Base-by-base conservation (phyloP, 1,140 invertebrate species). In the Myzus persicae region DNA sequence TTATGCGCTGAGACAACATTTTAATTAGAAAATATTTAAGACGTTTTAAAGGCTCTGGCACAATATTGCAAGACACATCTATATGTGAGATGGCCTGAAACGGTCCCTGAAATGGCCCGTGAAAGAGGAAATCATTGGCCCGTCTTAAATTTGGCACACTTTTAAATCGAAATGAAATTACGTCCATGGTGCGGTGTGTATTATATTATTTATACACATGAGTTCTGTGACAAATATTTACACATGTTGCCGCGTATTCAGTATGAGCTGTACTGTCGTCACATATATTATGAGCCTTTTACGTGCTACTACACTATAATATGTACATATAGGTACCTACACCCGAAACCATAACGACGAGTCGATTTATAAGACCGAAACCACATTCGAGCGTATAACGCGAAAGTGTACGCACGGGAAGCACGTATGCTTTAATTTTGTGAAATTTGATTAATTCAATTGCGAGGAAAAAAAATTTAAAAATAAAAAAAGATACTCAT, bases 301-400 rank as follows among this genome's bases (percentile, higher is more conserved):
- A 76, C 59, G 8, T 36, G n/a, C 1, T 18, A 5, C 31, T 36
- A 5, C 14, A 76, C 31, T 76, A 18, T 76, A 76, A n/a, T 67
- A n/a, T 76, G 36, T 22, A 6, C 4, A 48, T 8, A 76, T 18
- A 18, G 31, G 31, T 76, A n/a, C 26, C 4, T 22, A 46, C 24
- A 42, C 51, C 26, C 11, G 51, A 40, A 59, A 90, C 51, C 51
- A 40, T 42, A n/a, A 42, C 24, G 42, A 14, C 87, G 38, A 24
- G 36, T 3, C 5, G 89, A 42, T 42, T 90, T 90, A 90, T 90
- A 1, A 90, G 89, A 90, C 89, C 89, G 89, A 67, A 42, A 90
- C 89, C 89, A 38, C 51, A 36, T 90, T 67, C 8, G 51, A 59
- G 89, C 87, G 87, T 89, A 51, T 22, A 90, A 22, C 51, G 40